phyloP scores from a whole-genome alignment of 2,888 invertebrate genomes.

The Escarpia spicata region DNA sequence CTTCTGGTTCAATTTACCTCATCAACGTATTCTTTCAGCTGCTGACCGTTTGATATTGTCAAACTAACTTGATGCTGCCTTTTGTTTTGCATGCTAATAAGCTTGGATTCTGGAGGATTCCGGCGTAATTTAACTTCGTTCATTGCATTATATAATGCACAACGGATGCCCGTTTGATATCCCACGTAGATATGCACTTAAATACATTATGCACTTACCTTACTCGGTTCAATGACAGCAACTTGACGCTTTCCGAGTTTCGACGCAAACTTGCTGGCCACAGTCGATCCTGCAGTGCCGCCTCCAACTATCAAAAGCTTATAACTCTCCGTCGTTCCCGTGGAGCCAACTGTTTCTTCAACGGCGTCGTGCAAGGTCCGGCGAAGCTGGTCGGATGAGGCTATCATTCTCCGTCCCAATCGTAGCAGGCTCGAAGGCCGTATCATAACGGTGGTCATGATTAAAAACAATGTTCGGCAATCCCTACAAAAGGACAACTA shows the following conservation, averaged over 20 bases:
- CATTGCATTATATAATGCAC: too few relatives aligned
- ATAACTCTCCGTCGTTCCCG: slow-evolving; percentile 45
- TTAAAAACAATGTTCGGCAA: neutral
- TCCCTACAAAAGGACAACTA: too few relatives aligned
- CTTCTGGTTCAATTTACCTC: too few relatives aligned
- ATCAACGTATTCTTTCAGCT: too few relatives aligned
- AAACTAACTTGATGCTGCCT: too few relatives aligned
- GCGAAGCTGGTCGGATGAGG: neutral
- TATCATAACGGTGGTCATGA: neutral
- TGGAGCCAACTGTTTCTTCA: neutral
- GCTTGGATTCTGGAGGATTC: too few relatives aligned
- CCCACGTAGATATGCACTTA: too few relatives aligned
- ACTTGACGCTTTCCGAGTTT: slow-evolving; percentile 79
- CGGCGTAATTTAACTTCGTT: too few relatives aligned
- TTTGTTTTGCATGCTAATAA: too few relatives aligned
- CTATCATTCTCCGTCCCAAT: neutral
- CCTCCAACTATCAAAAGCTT: slow-evolving; percentile 93
- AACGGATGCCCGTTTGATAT: too few relatives aligned
- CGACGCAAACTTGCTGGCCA: slow-evolving; percentile 85
- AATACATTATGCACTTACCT: slow-evolving; percentile 56
- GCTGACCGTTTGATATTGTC: too few relatives aligned
- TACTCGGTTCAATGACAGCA: slow-evolving; percentile 86
- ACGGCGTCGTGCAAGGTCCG: neutral
- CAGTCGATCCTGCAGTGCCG: slow-evolving; percentile 89
- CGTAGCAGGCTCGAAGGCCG: neutral